A percentile compares a stretch with the other conserved stretches of the same genome.
Evolutionary conservation across 2,797 vertebrate species (phyloP).

Genomic region (Lacerta bilineata): DNA sequence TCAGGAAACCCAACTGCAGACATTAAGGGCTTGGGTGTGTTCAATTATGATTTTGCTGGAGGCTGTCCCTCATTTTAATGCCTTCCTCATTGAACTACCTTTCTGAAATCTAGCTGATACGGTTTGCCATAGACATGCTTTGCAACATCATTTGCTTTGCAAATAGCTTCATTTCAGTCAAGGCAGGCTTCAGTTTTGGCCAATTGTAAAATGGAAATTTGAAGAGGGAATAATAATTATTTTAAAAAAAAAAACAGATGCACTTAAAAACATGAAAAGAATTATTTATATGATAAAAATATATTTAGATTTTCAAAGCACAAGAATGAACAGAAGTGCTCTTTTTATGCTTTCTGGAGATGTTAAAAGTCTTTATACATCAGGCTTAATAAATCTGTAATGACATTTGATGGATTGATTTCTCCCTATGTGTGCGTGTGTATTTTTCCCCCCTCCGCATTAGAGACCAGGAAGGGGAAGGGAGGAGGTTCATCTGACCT

Average conservation of each 20-base stretch:
- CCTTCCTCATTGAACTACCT: constrained; percentile 75
- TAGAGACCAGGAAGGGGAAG: constrained; percentile 27
- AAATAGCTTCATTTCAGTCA: constrained; percentile 79
- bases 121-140: constrained; percentile 67
- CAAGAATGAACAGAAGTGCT: constrained; percentile 85
- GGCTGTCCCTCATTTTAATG: constrained; percentile 78
- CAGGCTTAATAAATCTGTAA: constrained; percentile 88
- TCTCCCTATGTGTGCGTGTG: constrained; percentile 72
- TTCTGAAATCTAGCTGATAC: constrained; percentile 75
- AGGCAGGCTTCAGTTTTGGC: constrained; percentile 78
- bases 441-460: constrained; percentile 3
- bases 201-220: constrained; percentile 80
- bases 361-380: constrained; percentile 88
- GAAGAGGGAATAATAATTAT: constrained; percentile 63
- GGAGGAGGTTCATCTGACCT: constrained; percentile 34
- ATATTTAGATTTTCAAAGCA: constrained; percentile 90
- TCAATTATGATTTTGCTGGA: constrained; percentile 77
- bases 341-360: constrained; percentile 86
- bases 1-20: constrained; percentile 75
- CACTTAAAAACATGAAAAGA: constrained; percentile 87
- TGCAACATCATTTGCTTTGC: constrained; percentile 77
- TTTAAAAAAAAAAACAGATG: constrained; percentile 77
- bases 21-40: constrained; percentile 78
- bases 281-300: constrained; percentile 89
- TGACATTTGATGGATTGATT: constrained; percentile 87